Evolutionary conservation across 2,113 vertebrate genomes (phyloP), one percentile per base, ranked within the genome.

Genomic region (Scatophagus argus): DNA sequence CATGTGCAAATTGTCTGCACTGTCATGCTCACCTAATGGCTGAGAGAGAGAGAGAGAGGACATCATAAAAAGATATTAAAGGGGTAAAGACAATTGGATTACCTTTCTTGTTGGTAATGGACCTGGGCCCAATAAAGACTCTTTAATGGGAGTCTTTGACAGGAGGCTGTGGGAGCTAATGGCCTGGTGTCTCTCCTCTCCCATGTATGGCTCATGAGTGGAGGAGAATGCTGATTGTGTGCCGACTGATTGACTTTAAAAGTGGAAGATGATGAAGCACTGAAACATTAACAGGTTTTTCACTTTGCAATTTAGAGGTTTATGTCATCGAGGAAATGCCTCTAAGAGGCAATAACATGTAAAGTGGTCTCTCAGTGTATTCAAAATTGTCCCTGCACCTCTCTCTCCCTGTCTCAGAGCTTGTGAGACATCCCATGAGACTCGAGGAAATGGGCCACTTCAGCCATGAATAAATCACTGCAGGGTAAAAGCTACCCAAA

Each of bases 301-400:
- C 76, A 83, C 74, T 77, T 82, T 65, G 82, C 86, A 85, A 38
- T 83, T 88, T 78, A 36, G 67, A 61, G 77, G 43, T 85, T 84
- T 85, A 78, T 70, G 36, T 87, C 68, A 87, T 74, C 62, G 3
- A 68, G 76, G 85, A 81, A 79, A 79, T 52, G 76, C 66, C 60
- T 83, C 52, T 59, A 43, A 82, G 83, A 85, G 85, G 78, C 67
- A 81, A 87, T 89, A 90, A 90, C 67, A 83, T 46, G 71, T 44
- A 74, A 81, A 88, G 79, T 77, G 77, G 36, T 67, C 79, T 66
- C 73, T 79, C 61, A 8, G 8, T 73, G 88, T 87, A 60, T 82
- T 88, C 77, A 43, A 52, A 67, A 49, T 44, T 77, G 39, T 74
- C 75, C 39, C 11, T 3, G 36, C 66, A 41, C 56, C 59, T 25